phyloP scores from a whole-genome alignment of 2,888 invertebrate genomes.

The Amblyjoppa proteus region DNA sequence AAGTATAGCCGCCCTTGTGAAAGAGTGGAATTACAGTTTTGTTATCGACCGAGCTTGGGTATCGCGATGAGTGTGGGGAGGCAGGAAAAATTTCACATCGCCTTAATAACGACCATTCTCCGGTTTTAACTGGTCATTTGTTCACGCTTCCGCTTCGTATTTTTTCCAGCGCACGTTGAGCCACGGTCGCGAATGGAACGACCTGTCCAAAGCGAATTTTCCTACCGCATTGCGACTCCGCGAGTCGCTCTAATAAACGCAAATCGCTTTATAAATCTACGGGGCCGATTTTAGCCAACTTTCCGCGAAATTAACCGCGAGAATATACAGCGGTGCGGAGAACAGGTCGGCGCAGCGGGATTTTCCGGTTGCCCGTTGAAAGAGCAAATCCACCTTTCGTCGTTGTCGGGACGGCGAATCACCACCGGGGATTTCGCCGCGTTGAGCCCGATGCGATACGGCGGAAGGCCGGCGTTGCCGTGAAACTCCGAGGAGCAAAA shows the following conservation, averaged over 20 bases:
- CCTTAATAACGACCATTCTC: too few species aligned
- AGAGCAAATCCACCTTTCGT: slow-evolving; percentile 47
- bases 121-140: not conserved
- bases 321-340: slow-evolving; percentile 19
- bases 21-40: too few species aligned
- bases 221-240: slow-evolving; percentile 4
- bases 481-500: slow-evolving; percentile 38
- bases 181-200: not conserved
- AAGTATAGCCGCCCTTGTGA: too few species aligned
- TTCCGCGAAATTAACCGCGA: slow-evolving; percentile 45
- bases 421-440: not conserved
- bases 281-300: slow-evolving; percentile 35
- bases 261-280: slow-evolving; percentile 29
- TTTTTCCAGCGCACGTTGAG: not conserved
- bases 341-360: not conserved
- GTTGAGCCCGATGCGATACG: slow-evolving; percentile 30
- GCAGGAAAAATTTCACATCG: too few species aligned
- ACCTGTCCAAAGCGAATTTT: not conserved
- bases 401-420: slow-evolving; percentile 39
- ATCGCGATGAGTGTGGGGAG: too few species aligned
- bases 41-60: too few species aligned
- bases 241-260: slow-evolving; percentile 24
- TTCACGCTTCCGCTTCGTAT: not conserved
- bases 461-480: slow-evolving; percentile 13
- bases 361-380: slow-evolving; percentile 16